Percentiles rank a stretch among this genome's conserved stretches.
Evolutionary conservation across 1,140 invertebrate genomes (phyloP).

Genomic region (Apis dorsata): DNA sequence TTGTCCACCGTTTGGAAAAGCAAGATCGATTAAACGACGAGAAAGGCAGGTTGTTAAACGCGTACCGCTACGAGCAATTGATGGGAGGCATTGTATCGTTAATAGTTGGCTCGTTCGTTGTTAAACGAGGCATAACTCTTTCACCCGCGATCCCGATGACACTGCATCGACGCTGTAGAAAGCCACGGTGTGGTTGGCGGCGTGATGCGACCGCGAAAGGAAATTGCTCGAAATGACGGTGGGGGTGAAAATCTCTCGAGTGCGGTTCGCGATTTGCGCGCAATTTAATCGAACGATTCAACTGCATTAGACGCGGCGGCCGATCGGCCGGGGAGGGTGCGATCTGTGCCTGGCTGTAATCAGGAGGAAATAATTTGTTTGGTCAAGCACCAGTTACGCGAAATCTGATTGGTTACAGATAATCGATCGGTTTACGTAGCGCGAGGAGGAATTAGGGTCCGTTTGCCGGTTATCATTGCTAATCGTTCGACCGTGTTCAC

Average conservation of each 20-base stretch:
- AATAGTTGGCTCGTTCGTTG: conserved; percentile 17
- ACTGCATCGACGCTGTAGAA: neutral
- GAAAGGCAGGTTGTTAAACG: neutral
- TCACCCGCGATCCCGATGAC: conserved; percentile 11
- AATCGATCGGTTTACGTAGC: conserved; percentile 65
- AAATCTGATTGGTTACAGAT: conserved; percentile 65
- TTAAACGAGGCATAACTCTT: conserved; percentile 38
- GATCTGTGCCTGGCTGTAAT: conserved; percentile 61
- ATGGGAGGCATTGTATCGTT: conserved; percentile 5
- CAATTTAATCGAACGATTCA: conserved; percentile 54
- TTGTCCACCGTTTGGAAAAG: neutral
- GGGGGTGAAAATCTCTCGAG: conserved; percentile 3
- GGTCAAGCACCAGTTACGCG: conserved; percentile 56
- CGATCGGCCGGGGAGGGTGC: conserved; percentile 3
- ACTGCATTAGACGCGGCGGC: conserved; percentile 25
- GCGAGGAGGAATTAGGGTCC: conserved; percentile 44
- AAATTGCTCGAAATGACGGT: conserved; percentile 36
- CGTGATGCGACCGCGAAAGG: conserved; percentile 1
- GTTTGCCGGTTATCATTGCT: conserved; percentile 40
- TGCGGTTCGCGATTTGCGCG: conserved; percentile 32
- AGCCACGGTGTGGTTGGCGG: neutral
- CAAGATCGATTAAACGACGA: neutral
- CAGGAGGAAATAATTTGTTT: conserved; percentile 75
- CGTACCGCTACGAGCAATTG: neutral
- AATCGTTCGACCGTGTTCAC: conserved; percentile 10